phyloP scores from a whole-genome alignment of 2,888 invertebrate genomes.

The Andrena flavipes region DNA sequence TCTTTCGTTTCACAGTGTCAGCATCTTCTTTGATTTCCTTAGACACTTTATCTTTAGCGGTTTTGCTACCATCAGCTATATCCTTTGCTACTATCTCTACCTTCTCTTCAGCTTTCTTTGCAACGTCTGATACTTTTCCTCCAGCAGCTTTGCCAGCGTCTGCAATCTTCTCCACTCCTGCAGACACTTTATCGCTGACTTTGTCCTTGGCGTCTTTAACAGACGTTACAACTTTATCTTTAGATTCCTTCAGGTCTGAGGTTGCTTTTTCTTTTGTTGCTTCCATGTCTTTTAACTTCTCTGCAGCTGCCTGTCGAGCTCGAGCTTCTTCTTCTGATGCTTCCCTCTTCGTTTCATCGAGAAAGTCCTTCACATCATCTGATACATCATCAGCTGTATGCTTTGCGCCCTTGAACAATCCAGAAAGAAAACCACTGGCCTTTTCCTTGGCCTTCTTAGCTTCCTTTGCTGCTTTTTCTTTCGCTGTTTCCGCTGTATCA shows the following conservation, averaged over 20 bases:
- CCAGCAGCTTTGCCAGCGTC: slow-evolving; percentile 86
- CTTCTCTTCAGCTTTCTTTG: slow-evolving; percentile 48
- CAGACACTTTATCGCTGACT: slow-evolving; percentile 40
- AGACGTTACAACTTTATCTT: slow-evolving; percentile 26
- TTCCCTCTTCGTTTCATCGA: slow-evolving; percentile 85
- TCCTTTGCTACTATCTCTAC: slow-evolving; percentile 40
- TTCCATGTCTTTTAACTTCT: slow-evolving; percentile 49
- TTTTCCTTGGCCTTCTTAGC: slow-evolving; percentile 67
- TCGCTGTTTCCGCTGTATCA: slow-evolving; percentile 52
- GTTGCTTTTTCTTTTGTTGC: slow-evolving; percentile 52
- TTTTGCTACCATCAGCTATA: slow-evolving; percentile 52
- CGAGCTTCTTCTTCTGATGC: slow-evolving; percentile 78
- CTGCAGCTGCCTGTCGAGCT: slow-evolving; percentile 57
- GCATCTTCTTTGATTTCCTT: slow-evolving; percentile 37
- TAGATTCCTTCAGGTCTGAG: slow-evolving; percentile 54
- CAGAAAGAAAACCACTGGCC: slow-evolving; percentile 67
- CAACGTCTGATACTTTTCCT: slow-evolving; percentile 50
- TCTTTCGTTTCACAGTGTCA: slow-evolving; percentile 53
- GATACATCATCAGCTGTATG: slow-evolving; percentile 59
- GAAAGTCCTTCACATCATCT: slow-evolving; percentile 84
- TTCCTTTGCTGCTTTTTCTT: slow-evolving; percentile 57
- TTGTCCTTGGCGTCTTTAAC: slow-evolving; percentile 60
- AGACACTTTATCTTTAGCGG: slow-evolving; percentile 56
- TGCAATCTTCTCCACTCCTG: slow-evolving; percentile 39
- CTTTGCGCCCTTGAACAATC: slow-evolving; percentile 72